phyloP scores from a whole-genome alignment of 2,797 vertebrate species.

The Erethizon dorsatum region DNA sequence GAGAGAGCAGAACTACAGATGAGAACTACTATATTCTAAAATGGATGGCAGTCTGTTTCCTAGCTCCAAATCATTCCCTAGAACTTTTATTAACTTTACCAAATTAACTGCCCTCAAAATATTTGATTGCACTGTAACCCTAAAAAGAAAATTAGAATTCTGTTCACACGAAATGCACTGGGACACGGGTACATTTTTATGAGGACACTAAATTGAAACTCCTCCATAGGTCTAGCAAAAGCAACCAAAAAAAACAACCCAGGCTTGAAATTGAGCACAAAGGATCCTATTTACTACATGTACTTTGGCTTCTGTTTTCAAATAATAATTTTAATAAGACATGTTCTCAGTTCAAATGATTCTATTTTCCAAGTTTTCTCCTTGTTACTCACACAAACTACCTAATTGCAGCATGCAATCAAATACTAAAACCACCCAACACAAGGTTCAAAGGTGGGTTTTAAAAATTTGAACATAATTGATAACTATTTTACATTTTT shows the following conservation, averaged over 20 bases:
- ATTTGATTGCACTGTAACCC: background rate
- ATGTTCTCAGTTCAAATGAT: background rate
- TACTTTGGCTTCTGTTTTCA: background rate
- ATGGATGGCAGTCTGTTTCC: background rate
- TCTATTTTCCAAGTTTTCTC: constrained; percentile 28
- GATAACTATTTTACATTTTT: background rate
- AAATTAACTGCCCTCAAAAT: constrained; percentile 4
- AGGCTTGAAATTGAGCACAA: constrained; percentile 48
- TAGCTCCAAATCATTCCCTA: background rate
- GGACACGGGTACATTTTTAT: background rate
- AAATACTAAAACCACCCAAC: background rate
- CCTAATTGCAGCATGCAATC: background rate
- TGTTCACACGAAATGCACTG: background rate
- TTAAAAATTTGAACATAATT: constrained; percentile 12
- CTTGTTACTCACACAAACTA: background rate
- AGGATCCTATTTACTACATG: background rate
- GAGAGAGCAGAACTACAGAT: background rate
- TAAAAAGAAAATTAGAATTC: constrained; percentile 25
- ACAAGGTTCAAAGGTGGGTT: background rate
- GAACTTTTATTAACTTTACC: background rate
- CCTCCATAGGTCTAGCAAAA: background rate
- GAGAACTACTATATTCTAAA: background rate
- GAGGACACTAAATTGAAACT: background rate
- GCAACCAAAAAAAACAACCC: constrained; percentile 1
- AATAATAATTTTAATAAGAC: constrained; percentile 34